Percentiles rank a stretch among this genome's conserved stretches.
Conservation (phyloP, 2,113 vertebrate species). For the Microcebus tavaratra region DNA sequence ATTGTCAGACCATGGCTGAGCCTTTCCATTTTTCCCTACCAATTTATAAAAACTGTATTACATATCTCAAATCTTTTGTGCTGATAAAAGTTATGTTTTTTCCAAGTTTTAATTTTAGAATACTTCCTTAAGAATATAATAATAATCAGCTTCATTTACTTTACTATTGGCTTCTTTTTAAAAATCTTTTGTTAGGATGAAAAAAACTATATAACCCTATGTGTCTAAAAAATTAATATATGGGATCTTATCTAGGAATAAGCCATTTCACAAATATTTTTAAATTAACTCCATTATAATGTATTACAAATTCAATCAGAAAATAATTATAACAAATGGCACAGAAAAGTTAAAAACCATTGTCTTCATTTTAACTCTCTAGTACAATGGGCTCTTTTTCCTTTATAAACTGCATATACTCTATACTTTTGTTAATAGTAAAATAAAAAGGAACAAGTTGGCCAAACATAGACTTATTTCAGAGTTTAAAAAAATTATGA, state of each 20-base stretch:
- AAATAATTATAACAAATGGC: background rate
- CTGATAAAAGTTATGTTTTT: background rate
- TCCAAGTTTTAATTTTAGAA: slow-evolving; percentile 22
- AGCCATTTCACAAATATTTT: background rate
- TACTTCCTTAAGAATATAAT: background rate
- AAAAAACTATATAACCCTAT: background rate
- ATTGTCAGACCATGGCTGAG: background rate
- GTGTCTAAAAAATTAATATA: background rate
- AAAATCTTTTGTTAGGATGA: slow-evolving; percentile 7
- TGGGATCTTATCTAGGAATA: background rate
- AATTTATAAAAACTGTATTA: background rate
- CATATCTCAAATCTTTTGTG: background rate
- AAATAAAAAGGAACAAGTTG: background rate
- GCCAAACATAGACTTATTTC: background rate
- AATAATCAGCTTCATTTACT: background rate
- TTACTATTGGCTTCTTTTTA: slow-evolving; percentile 20
- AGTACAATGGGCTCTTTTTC: background rate
- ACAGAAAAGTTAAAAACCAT: slow-evolving; percentile 10
- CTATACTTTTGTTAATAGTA: background rate
- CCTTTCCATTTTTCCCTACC: background rate
- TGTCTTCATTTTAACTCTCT: background rate
- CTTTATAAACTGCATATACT: background rate
- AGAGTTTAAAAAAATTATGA: too few species aligned
- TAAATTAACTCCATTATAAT: background rate
- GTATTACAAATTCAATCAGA: background rate